Evolutionary conservation across 1,140 invertebrate genomes (phyloP).

Genomic region (Wasmannia auropunctata): DNA sequence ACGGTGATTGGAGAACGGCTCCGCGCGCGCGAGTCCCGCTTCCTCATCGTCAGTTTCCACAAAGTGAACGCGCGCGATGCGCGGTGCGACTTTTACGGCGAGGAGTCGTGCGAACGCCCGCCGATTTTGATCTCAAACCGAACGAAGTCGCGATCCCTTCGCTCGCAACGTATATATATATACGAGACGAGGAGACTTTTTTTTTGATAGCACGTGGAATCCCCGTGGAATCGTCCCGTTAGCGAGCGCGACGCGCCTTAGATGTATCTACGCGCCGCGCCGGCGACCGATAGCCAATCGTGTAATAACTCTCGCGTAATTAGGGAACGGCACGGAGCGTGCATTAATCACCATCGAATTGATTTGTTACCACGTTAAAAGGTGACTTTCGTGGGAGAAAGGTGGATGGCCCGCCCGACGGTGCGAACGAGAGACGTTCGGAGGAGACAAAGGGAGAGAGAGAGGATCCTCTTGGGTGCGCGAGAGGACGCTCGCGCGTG

Average conservation of each 20-base stretch:
- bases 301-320: constrained; percentile 81
- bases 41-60: constrained; percentile 2
- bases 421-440: neutral
- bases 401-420: constrained; percentile 2
- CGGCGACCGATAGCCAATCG: constrained; percentile 76
- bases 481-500: neutral
- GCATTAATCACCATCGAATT: constrained; percentile 82
- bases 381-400: constrained; percentile 39
- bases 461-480: neutral
- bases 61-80: constrained; percentile 6
- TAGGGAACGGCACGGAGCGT: constrained; percentile 74
- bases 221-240: constrained; percentile 40
- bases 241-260: constrained; percentile 12
- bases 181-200: constrained; percentile 2
- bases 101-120: constrained; percentile 28
- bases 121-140: constrained; percentile 31
- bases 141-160: neutral
- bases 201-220: constrained; percentile 26
- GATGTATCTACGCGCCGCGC: constrained; percentile 35
- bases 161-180: neutral
- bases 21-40: neutral
- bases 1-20: constrained; percentile 9
- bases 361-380: constrained; percentile 78
- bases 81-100: constrained; percentile 1
- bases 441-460: neutral